A percentile compares a stretch with the other conserved stretches of the same genome.
Conservation (phyloP, 1,140 invertebrate species). For the Zaprionus taronus region DNA sequence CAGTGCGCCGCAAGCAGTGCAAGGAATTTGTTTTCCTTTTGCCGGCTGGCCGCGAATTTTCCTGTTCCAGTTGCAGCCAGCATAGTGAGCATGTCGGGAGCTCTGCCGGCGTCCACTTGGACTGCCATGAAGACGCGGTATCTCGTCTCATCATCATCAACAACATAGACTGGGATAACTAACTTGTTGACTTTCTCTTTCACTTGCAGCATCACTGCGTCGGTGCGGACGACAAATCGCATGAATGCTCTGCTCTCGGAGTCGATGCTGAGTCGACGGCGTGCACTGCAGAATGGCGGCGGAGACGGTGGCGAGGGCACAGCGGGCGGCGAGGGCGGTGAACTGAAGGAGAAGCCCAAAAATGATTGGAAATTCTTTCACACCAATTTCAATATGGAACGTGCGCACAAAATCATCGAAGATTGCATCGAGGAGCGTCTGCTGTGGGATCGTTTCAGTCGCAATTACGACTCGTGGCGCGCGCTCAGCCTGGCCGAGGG, state of each 20-base stretch:
- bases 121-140: conserved; percentile 76
- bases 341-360: conserved; percentile 69
- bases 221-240: conserved; percentile 81
- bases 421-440: conserved; percentile 80
- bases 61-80: neutral
- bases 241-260: conserved; percentile 83
- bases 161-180: neutral
- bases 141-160: neutral
- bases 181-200: conserved; percentile 20
- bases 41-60: conserved; percentile 35
- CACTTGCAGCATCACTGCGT: conserved; percentile 74
- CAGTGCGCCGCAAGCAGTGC: conserved; percentile 73
- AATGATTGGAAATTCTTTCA: conserved; percentile 81
- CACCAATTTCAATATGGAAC: conserved; percentile 83
- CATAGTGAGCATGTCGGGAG: conserved; percentile 29
- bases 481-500: conserved; percentile 73
- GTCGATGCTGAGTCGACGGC: conserved; percentile 71
- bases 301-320: conserved; percentile 39
- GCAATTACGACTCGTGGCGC: conserved; percentile 81
- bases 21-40: conserved; percentile 70
- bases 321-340: conserved; percentile 12
- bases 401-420: conserved; percentile 77
- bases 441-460: conserved; percentile 81
- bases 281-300: conserved; percentile 55
- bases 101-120: conserved; percentile 60